phyloP scores from a whole-genome alignment of 2,888 invertebrate genomes.

The Patella ulyssiponensis region DNA sequence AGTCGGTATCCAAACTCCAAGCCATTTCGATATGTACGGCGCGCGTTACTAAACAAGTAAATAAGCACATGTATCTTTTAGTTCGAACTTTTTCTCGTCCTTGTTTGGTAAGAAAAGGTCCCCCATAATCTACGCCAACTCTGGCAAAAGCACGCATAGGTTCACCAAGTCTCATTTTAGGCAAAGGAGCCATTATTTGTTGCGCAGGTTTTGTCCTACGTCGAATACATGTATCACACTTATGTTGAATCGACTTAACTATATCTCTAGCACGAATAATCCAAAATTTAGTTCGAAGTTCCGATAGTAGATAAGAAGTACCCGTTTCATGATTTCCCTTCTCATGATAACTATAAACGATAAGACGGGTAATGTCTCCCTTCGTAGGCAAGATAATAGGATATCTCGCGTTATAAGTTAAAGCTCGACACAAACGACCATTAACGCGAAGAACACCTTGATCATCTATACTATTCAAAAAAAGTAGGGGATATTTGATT shows the following conservation, averaged over 20 bases:
- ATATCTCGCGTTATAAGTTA: constrained; percentile 22
- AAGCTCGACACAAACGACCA: background rate
- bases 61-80: no score
- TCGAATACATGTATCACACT: constrained; percentile 24
- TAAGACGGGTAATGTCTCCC: constrained; percentile 26
- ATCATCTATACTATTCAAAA: no score
- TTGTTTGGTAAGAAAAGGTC: no score
- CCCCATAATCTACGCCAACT: no score
- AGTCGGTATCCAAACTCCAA: no score
- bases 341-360: constrained; percentile 27
- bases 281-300: constrained; percentile 29
- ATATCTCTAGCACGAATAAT: constrained; percentile 30
- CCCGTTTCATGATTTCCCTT: constrained; percentile 23
- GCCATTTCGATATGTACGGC: no score
- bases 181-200: constrained; percentile 32
- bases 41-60: no score
- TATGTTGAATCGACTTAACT: constrained; percentile 26
- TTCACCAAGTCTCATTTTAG: constrained; percentile 18
- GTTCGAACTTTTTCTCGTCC: no score
- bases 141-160: no score
- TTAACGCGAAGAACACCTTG: background rate
- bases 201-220: constrained; percentile 21
- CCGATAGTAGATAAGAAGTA: constrained; percentile 25
- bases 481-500: no score
- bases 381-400: constrained; percentile 37